Conservation (phyloP, 2,797 vertebrate genomes). For the Coendou prehensilis region DNA sequence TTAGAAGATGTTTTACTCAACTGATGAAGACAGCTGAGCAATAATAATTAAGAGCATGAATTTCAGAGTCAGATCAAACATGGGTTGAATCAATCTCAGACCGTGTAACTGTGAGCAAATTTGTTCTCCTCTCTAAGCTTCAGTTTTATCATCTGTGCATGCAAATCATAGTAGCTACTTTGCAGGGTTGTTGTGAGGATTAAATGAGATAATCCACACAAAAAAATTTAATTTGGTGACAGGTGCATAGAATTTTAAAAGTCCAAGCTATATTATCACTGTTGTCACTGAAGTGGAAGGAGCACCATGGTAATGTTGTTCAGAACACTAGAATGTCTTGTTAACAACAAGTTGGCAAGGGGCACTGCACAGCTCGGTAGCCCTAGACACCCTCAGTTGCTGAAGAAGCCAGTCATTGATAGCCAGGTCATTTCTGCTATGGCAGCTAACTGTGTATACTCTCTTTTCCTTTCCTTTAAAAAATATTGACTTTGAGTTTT, state of each 20-base stretch:
- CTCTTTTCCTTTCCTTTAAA: conserved; percentile 60
- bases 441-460: not conserved
- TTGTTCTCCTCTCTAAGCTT: not conserved
- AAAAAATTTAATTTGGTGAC: not conserved
- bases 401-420: not conserved
- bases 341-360: not conserved
- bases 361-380: not conserved
- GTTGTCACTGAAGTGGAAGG: not conserved
- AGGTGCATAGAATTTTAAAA: not conserved
- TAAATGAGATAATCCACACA: not conserved
- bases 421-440: not conserved
- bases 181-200: not conserved
- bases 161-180: not conserved
- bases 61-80: not conserved
- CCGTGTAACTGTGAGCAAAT: not conserved
- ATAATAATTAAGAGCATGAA: not conserved
- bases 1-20: not conserved
- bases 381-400: not conserved
- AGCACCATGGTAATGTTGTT: not conserved
- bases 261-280: not conserved
- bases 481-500: conserved; percentile 66
- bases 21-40: not conserved
- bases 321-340: not conserved
- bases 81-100: not conserved
- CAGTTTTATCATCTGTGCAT: not conserved